These are phyloP conservation scores for Philereme vetulata DNA, from an alignment of 2,888 invertebrate species.

Conservation along the genomic window DNA sequence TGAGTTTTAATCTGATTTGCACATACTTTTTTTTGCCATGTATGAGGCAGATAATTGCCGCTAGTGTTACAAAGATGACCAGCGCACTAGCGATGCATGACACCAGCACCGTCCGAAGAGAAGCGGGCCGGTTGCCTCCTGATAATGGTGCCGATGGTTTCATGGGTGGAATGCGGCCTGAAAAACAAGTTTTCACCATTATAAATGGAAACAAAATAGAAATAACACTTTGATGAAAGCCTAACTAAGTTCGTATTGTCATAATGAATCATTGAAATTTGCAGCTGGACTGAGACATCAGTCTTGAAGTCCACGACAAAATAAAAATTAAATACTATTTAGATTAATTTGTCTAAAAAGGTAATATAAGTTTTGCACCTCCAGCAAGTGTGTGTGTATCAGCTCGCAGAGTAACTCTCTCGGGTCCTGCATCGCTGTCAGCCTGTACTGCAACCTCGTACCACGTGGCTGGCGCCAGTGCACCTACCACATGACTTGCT, in stretches of 20 bases:
- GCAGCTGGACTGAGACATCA: too few relatives aligned
- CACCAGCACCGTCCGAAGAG: constrained; percentile 67
- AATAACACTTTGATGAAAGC: too few relatives aligned
- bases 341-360: too few relatives aligned
- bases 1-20: too few relatives aligned
- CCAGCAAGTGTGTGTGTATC: constrained; percentile 85
- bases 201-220: background rate
- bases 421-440: constrained; percentile 84
- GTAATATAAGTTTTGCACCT: constrained; percentile 48
- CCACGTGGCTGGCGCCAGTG: constrained; percentile 84
- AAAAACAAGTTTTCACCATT: background rate
- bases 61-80: constrained; percentile 66
- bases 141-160: constrained; percentile 64
- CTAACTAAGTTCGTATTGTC: too few relatives aligned
- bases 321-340: too few relatives aligned
- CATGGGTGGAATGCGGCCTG: constrained; percentile 74
- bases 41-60: constrained; percentile 65
- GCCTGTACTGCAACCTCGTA: constrained; percentile 85
- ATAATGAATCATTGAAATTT: too few relatives aligned
- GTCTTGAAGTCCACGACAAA: too few relatives aligned
- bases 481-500: constrained; percentile 77
- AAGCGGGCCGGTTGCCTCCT: constrained; percentile 59
- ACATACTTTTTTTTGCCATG: constrained; percentile 73
- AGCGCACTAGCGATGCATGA: constrained; percentile 71
- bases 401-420: constrained; percentile 81